Percentiles rank a stretch among this genome's conserved stretches.
Evolutionary conservation across 2,113 vertebrate genomes (phyloP).

Genomic region (Ariopsis seemanni): DNA sequence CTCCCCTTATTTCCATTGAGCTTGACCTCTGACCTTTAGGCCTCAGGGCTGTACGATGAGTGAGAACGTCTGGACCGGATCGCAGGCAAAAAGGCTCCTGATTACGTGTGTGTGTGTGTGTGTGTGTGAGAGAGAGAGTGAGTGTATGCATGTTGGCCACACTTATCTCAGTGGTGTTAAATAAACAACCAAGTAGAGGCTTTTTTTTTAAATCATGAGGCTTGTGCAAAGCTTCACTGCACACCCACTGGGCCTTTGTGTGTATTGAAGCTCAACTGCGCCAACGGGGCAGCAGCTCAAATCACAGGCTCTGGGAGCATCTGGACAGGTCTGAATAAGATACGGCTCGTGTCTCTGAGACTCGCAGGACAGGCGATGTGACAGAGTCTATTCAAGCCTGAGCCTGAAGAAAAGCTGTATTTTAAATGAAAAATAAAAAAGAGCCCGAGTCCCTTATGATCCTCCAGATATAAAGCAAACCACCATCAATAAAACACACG

Average conservation of each 20-base stretch:
- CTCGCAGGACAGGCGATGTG: background rate
- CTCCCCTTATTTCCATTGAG: slow-evolving; percentile 61
- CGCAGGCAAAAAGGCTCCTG: slow-evolving; percentile 20
- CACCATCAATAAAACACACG: slow-evolving; percentile 20
- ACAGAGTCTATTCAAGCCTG: background rate
- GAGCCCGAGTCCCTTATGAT: no score
- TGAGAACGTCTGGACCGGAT: slow-evolving; percentile 68
- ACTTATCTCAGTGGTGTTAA: slow-evolving; percentile 35
- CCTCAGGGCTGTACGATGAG: slow-evolving; percentile 49
- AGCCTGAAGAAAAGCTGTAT: background rate
- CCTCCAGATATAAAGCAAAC: background rate
- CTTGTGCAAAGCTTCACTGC: slow-evolving; percentile 37
- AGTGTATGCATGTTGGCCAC: slow-evolving; percentile 1
- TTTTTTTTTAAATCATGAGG: background rate
- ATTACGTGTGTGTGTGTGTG: slow-evolving; percentile 12
- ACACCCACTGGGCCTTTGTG: slow-evolving; percentile 47
- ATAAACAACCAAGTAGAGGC: slow-evolving; percentile 29
- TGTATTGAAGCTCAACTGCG: slow-evolving; percentile 23
- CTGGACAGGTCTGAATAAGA: slow-evolving; percentile 38
- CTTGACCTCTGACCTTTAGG: slow-evolving; percentile 70
- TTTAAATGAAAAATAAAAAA: background rate
- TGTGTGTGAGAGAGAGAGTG: slow-evolving; percentile 3
- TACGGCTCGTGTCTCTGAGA: slow-evolving; percentile 16
- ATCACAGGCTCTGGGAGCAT: slow-evolving; percentile 40
- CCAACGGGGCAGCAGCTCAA: slow-evolving; percentile 31